Percentiles rank a stretch among this genome's conserved stretches.
phyloP scores from a whole-genome alignment of 2,888 invertebrate species.

The Agrypnus murinus region DNA sequence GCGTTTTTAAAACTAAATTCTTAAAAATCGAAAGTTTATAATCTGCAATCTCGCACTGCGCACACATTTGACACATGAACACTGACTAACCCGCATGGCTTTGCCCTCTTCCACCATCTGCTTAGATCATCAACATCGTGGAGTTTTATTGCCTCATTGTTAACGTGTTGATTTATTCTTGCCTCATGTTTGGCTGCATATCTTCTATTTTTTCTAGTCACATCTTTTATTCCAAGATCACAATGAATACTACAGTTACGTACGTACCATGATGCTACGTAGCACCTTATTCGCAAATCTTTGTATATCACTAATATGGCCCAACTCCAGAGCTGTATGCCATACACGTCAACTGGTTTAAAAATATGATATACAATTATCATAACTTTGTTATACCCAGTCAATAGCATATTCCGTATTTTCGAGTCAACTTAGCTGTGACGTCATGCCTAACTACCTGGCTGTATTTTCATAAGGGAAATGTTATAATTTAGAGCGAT shows the following conservation, averaged over 20 bases:
- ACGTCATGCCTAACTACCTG: too few species aligned
- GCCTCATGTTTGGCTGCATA: constrained; percentile 2
- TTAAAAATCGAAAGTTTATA: too few species aligned
- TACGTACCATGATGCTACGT: too few species aligned
- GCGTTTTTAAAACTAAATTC: too few species aligned
- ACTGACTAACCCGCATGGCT: not conserved
- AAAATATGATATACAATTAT: not conserved
- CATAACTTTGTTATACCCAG: too few species aligned
- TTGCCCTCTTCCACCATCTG: not conserved
- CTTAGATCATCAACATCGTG: not conserved
- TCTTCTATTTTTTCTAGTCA: not conserved
- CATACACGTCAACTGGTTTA: not conserved
- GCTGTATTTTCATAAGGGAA: too few species aligned
- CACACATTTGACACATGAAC: too few species aligned
- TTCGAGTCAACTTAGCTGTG: too few species aligned
- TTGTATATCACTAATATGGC: not conserved
- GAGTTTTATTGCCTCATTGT: not conserved
- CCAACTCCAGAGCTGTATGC: not conserved
- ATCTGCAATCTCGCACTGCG: too few species aligned
- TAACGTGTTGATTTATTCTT: not conserved
- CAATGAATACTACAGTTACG: not conserved
- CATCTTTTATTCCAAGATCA: not conserved
- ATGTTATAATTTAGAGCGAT: too few species aligned
- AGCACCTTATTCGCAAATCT: too few species aligned
- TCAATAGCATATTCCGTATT: too few species aligned